phyloP scores from a whole-genome alignment of 1,140 invertebrate genomes.

The Saxidomus purpurata region DNA sequence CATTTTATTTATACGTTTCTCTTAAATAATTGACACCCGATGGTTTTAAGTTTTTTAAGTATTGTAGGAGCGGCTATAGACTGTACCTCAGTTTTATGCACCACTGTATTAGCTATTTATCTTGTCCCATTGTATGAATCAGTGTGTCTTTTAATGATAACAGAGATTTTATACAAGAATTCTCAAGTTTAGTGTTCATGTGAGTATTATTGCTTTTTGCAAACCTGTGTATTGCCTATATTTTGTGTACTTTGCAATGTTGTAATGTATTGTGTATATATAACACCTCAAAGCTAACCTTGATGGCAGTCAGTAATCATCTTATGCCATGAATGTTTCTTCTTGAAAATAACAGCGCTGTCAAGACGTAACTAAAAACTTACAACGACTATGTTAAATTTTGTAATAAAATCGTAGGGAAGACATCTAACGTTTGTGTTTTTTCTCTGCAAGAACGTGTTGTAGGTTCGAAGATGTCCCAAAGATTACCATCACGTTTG shows the following conservation, averaged over 20 bases:
- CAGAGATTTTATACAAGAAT: not conserved
- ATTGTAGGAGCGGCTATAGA: not conserved
- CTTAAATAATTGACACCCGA: too few relatives aligned
- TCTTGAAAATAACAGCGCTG: not conserved
- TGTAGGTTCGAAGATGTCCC: too few relatives aligned
- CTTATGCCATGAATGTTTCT: too few relatives aligned
- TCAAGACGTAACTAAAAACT: not conserved
- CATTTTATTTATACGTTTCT: too few relatives aligned
- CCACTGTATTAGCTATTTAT: not conserved
- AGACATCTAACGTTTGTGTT: not conserved
- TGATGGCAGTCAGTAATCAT: too few relatives aligned
- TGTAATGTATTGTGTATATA: slow-evolving; percentile 1
- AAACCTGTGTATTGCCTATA: not conserved
- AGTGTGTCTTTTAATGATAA: not conserved
- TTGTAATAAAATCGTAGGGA: slow-evolving; percentile 4
- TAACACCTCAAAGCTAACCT: too few relatives aligned
- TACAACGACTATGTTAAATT: slow-evolving; percentile 32
- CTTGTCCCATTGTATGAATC: not conserved
- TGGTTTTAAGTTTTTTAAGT: not conserved
- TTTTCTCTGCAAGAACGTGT: not conserved
- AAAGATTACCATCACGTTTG: too few relatives aligned
- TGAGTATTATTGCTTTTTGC: slow-evolving; percentile 10
- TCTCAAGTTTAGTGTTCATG: not conserved
- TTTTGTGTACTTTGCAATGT: slow-evolving; percentile 12
- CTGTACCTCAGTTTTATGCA: not conserved